Evolutionary conservation across 2,797 vertebrate genomes (phyloP), one percentile per base, ranked within the genome.

Genomic region (Picus viridis): DNA sequence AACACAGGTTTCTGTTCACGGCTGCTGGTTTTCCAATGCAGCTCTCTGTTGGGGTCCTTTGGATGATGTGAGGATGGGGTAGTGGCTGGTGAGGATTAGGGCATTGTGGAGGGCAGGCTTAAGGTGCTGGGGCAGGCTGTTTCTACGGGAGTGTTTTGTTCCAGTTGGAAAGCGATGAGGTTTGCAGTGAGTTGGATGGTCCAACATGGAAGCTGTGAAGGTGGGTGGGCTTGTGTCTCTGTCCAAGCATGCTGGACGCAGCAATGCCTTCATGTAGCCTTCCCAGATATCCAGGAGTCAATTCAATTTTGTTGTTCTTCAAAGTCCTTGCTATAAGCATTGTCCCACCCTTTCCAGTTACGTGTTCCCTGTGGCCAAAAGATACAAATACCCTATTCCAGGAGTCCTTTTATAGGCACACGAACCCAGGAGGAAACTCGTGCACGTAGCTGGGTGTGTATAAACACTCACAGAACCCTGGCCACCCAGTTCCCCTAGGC

Each of bases 271-370:
- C 27, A 29, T 73, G 74, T 34, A 62, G 41, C 63, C 20, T 86
- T 81, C 80, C n/a, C 56, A 86, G 71, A 30, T 47, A 34, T 61
- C 56, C 58, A 84, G 53, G 74, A 82, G 7, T 72, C n/a, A 12
- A 36, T 63, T 53, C 5, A 16, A 2, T 36, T 62, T 53, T 10
- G 41, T 17, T 63, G 45, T 14, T 41, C 54, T 49, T 9, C 39
- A 17, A 62, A 80, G 65, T 71, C 8, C 65, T 90, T 74, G 51
- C 56, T 85, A 76, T 51, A 29, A 57, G 36, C 34, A 15, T 22
- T 36, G 78, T 90, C 92, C 89, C 93, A 88, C 92, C 94, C 92
- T 96, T 95, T 91, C 90, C 94, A 92, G 79, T 88, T 83, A 67
- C 47, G 90, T 67, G 65, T 90, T 92, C 84, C 79, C 57, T 3